A percentile compares a stretch with the other conserved stretches of the same genome.
phyloP scores from a whole-genome alignment of 2,113 vertebrate species.

The Haplochromis vanheusdeni region DNA sequence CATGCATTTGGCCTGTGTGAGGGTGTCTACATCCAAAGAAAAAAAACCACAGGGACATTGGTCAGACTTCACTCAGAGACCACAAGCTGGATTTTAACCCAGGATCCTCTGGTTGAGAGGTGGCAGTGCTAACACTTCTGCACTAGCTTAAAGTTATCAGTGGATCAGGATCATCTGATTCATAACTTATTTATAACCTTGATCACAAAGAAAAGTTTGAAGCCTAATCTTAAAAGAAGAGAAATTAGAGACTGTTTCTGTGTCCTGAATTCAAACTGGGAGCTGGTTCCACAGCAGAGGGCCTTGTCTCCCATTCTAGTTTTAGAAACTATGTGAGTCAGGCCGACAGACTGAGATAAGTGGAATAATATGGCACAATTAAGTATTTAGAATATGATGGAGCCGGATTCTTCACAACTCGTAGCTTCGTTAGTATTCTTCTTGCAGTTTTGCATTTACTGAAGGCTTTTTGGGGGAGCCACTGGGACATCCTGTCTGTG shows the following conservation, averaged over 20 bases:
- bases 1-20: background rate
- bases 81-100: background rate
- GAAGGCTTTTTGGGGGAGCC: background rate
- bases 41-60: background rate
- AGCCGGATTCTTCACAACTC: background rate
- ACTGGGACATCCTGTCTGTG: background rate
- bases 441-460: background rate
- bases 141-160: background rate
- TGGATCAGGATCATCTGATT: background rate
- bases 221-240: background rate
- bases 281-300: background rate
- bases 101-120: background rate
- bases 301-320: background rate
- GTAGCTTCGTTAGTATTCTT: background rate
- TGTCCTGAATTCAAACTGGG: background rate
- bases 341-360: background rate
- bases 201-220: background rate
- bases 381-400: background rate
- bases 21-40: background rate
- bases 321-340: background rate
- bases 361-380: background rate
- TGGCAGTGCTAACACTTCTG: background rate
- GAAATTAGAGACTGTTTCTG: background rate
- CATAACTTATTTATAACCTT: background rate
- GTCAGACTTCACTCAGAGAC: background rate